These are phyloP conservation scores for Chaetodon trifascialis DNA, from an alignment of 2,113 vertebrate genomes.

Conservation along the genomic window DNA sequence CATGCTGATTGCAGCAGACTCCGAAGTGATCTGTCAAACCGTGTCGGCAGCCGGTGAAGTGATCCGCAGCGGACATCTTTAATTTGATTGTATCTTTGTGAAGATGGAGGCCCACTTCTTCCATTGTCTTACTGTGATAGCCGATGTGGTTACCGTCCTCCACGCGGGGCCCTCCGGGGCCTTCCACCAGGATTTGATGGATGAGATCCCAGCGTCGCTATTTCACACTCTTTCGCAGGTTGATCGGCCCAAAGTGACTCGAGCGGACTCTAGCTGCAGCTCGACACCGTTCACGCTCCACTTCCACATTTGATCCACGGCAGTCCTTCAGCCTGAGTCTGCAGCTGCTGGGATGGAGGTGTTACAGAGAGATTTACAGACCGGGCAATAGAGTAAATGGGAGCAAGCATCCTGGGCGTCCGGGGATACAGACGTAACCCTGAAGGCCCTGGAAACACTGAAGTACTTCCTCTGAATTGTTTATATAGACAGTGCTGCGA, in stretches of 20 bases:
- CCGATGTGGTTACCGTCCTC: conserved; percentile 27
- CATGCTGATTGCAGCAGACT: conserved; percentile 13
- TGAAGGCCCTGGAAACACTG: not conserved
- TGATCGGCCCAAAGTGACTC: conserved; percentile 49
- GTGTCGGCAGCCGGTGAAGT: not conserved
- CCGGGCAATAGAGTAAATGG: conserved; percentile 1
- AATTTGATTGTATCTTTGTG: conserved; percentile 42
- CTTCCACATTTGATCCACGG: conserved; percentile 67
- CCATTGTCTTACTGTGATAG: conserved; percentile 25
- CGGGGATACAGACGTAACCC: conserved; percentile 1
- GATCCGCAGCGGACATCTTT: conserved; percentile 44
- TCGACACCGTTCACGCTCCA: conserved; percentile 58
- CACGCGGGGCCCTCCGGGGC: not conserved
- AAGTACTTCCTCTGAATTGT: not conserved
- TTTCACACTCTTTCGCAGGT: conserved; percentile 54
- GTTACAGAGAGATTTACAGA: conserved; percentile 29
- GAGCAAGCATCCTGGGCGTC: not conserved
- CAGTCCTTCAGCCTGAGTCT: conserved; percentile 46
- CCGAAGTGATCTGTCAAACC: conserved; percentile 39
- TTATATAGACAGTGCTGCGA: not conserved
- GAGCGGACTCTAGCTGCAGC: conserved; percentile 38
- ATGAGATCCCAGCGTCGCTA: conserved; percentile 53
- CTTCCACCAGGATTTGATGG: conserved; percentile 55
- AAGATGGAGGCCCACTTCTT: conserved; percentile 16
- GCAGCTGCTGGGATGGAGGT: conserved; percentile 29